These are phyloP conservation scores for Aethina tumida DNA, from an alignment of 1,140 invertebrate species.

Conservation along the genomic window DNA sequence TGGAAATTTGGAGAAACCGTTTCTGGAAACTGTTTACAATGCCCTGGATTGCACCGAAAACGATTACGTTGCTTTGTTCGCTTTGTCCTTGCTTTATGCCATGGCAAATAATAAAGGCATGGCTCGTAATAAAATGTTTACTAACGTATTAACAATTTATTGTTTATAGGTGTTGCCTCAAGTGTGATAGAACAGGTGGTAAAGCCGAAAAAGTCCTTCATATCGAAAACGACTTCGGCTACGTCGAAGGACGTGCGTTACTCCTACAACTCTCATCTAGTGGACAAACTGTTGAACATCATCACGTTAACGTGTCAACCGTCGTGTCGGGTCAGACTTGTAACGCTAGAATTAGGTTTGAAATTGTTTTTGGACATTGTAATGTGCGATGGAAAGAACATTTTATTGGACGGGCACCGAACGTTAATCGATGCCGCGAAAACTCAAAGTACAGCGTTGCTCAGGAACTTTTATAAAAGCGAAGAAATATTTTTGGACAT, in stretches of 20 bases:
- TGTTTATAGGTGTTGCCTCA: conserved; percentile 56
- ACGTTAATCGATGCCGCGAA: conserved; percentile 66
- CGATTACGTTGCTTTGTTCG: conserved; percentile 89
- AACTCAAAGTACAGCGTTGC: conserved; percentile 74
- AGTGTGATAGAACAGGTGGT: conserved; percentile 62
- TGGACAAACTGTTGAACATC: conserved; percentile 71
- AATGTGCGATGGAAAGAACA: conserved; percentile 41
- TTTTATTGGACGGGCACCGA: conserved; percentile 53
- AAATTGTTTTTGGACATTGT: conserved; percentile 54
- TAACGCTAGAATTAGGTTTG: conserved; percentile 83
- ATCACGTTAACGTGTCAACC: conserved; percentile 73
- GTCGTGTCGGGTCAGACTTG: conserved; percentile 75
- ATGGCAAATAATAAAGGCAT: conserved; percentile 89
- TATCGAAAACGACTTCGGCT: conserved; percentile 19
- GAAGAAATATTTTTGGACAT: conserved; percentile 98
- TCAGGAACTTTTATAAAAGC: conserved; percentile 92
- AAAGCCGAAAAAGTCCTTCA: conserved; percentile 31
- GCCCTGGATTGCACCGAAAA: conserved; percentile 80
- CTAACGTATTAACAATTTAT: conserved; percentile 9
- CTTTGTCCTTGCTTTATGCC: conserved; percentile 85
- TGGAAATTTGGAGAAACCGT: conserved; percentile 57
- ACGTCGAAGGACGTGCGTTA: conserved; percentile 35
- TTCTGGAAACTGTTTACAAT: conserved; percentile 79
- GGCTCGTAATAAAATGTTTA: conserved; percentile 9
- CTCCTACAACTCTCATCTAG: conserved; percentile 62